phyloP scores from a whole-genome alignment of 2,113 vertebrate genomes.

The Neodontobutis hainanensis region DNA sequence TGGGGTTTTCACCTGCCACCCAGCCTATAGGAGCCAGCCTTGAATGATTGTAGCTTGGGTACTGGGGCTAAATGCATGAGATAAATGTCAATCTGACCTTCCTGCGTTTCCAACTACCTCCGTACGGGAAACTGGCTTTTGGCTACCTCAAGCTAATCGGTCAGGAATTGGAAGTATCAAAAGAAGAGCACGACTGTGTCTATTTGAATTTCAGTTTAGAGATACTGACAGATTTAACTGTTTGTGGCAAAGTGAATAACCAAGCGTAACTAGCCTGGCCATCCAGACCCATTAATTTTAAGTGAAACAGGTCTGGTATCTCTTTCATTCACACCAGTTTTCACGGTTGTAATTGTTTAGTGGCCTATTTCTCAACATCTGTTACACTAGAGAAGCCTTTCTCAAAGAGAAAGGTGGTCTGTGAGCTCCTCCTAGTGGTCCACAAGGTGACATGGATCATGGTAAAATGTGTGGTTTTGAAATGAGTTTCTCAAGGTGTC shows the following conservation, averaged over 20 bases:
- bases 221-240: background rate
- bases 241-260: background rate
- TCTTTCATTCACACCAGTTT: too few species aligned
- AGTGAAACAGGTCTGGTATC: too few species aligned
- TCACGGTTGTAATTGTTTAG: too few species aligned
- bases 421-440: too few species aligned
- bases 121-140: slow-evolving; percentile 1
- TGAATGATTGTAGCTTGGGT: slow-evolving; percentile 7
- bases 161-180: background rate
- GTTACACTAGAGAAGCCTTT: too few species aligned
- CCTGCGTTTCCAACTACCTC: slow-evolving; percentile 19
- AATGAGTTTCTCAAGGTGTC: too few species aligned
- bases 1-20: slow-evolving; percentile 37
- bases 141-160: background rate
- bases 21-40: slow-evolving; percentile 22
- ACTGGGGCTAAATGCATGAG: slow-evolving; percentile 21
- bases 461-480: too few species aligned
- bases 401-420: too few species aligned
- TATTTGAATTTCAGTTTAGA: background rate
- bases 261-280: background rate
- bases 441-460: too few species aligned
- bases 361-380: too few species aligned
- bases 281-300: too few species aligned
- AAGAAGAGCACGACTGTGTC: background rate
- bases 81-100: slow-evolving; percentile 1